Percentiles rank a stretch among this genome's conserved stretches.
phyloP scores from a whole-genome alignment of 2,797 vertebrate species.

The Vultur gryphus region DNA sequence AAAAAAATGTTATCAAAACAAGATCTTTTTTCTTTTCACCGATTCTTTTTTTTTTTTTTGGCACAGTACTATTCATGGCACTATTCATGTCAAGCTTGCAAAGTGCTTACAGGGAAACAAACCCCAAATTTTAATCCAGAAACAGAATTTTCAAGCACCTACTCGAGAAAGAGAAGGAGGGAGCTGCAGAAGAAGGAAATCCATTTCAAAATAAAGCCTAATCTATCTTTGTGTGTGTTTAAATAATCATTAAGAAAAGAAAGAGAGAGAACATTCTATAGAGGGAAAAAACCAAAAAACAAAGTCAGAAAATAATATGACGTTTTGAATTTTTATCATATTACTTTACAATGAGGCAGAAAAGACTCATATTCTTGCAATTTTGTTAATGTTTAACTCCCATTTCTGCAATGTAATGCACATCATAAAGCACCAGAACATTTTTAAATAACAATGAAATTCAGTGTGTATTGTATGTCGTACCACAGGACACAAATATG shows the following conservation, averaged over 20 bases:
- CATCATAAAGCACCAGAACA: not conserved
- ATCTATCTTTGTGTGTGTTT: not conserved
- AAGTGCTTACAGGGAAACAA: not conserved
- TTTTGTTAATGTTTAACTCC: not conserved
- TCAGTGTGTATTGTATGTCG: not conserved
- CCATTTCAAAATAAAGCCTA: not conserved
- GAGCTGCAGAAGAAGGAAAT: not conserved
- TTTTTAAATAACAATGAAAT: constrained; percentile 1
- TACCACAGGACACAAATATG: constrained; percentile 16
- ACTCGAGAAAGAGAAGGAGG: not conserved
- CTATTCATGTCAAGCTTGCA: not conserved
- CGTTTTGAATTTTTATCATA: not conserved
- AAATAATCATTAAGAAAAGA: not conserved
- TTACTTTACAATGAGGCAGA: not conserved
- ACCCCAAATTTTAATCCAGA: not conserved
- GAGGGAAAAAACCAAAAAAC: not conserved
- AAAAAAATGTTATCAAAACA: not conserved
- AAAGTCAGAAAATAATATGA: not conserved
- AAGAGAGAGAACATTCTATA: not conserved
- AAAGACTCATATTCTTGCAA: not conserved
- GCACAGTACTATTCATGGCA: too few relatives aligned
- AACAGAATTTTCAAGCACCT: not conserved
- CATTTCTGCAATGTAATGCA: not conserved
- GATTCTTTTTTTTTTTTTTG: not conserved
- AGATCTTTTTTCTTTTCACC: not conserved